A percentile compares a stretch with the other conserved stretches of the same genome.
Evolutionary conservation across 2,113 vertebrate genomes (phyloP).

Genomic region (Scomber scombrus): DNA sequence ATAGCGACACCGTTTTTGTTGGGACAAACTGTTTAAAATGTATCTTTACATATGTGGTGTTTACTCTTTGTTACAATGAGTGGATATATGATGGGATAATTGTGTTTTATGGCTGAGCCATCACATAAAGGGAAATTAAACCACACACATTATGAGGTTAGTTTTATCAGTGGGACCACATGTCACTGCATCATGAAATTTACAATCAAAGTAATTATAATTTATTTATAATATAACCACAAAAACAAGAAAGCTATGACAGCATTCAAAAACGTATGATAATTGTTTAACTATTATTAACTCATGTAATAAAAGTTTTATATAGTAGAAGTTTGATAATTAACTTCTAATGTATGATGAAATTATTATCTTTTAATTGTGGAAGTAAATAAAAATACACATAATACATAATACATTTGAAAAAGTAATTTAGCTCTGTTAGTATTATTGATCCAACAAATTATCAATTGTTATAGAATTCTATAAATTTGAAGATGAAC

Average conservation of each 20-base stretch:
- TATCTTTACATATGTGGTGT: constrained; percentile 45
- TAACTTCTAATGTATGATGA: neutral
- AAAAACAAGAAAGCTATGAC: neutral
- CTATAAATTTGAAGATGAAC: neutral
- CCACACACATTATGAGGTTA: constrained; percentile 10
- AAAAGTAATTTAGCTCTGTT: neutral
- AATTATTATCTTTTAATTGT: constrained; percentile 12
- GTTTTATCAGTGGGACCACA: constrained; percentile 39
- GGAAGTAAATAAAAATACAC: neutral
- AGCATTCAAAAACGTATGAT: neutral
- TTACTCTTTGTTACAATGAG: constrained; percentile 29
- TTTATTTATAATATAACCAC: constrained; percentile 28
- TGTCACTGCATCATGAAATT: constrained; percentile 23
- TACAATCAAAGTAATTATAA: constrained; percentile 15
- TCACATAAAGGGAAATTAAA: constrained; percentile 66
- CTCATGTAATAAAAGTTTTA: neutral
- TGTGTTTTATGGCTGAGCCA: constrained; percentile 57
- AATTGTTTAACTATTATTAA: neutral
- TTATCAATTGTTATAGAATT: neutral
- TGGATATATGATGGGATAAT: constrained; percentile 38
- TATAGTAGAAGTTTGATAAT: neutral
- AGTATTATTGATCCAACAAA: constrained; percentile 1
- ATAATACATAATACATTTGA: too few species aligned
- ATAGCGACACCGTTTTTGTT: neutral
- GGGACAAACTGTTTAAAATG: constrained; percentile 11